Conservation (phyloP, 2,888 invertebrate genomes). For the Hipparchia sbordonii region DNA sequence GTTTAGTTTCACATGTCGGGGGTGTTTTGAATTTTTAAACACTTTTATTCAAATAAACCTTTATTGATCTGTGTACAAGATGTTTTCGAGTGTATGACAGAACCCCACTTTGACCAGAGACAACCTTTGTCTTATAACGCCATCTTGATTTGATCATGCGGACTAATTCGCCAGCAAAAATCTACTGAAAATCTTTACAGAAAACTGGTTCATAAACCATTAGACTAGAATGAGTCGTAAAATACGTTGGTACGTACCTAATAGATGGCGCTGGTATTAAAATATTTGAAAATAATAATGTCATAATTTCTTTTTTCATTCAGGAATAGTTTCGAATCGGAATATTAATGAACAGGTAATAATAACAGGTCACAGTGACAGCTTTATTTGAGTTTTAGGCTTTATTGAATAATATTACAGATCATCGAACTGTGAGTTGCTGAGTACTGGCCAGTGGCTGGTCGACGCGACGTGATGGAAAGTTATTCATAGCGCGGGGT, state of each 20-base stretch:
- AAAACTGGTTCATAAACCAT: neutral
- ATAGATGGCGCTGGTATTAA: neutral
- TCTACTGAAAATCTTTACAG: neutral
- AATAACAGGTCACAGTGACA: too few relatives aligned
- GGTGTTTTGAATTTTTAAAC: too few relatives aligned
- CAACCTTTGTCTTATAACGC: neutral
- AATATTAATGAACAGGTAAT: neutral
- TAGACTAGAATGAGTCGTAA: neutral
- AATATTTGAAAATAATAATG: neutral
- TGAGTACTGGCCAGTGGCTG: neutral
- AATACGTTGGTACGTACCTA: neutral
- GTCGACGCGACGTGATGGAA: neutral
- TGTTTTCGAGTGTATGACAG: too few relatives aligned
- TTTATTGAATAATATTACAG: neutral
- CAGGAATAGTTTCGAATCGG: neutral
- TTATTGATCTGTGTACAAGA: too few relatives aligned
- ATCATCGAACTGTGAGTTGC: slow-evolving; percentile 9
- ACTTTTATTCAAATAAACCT: too few relatives aligned
- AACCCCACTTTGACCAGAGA: too few relatives aligned
- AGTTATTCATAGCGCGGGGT: slow-evolving; percentile 17
- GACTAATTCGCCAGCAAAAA: slow-evolving; percentile 54
- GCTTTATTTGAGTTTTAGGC: too few relatives aligned
- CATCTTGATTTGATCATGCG: slow-evolving; percentile 46
- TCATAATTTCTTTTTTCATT: neutral
- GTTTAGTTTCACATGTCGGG: too few relatives aligned